Conservation (phyloP, 2,888 invertebrate genomes). For the Halictus ligatus region DNA sequence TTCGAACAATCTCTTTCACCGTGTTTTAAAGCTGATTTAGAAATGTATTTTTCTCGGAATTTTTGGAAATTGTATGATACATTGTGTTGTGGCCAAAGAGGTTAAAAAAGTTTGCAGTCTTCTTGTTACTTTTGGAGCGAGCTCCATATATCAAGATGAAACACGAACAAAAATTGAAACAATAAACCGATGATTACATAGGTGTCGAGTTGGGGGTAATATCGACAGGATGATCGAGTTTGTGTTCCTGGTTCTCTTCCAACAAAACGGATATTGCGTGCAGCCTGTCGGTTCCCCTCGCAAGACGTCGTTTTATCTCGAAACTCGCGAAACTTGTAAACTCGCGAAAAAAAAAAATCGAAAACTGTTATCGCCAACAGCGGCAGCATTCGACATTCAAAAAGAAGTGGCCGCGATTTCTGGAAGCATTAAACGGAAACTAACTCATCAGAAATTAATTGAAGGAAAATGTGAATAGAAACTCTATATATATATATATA, state of each 20-base stretch:
- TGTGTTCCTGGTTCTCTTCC: neutral
- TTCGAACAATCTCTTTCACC: neutral
- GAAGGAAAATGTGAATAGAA: neutral
- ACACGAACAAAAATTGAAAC: constrained; percentile 2
- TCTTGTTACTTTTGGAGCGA: neutral
- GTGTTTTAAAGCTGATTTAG: neutral
- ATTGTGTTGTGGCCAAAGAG: neutral
- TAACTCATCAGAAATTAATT: neutral
- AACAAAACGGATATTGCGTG: constrained; percentile 29
- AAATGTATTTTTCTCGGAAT: neutral
- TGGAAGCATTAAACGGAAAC: neutral
- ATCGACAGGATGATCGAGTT: constrained; percentile 22
- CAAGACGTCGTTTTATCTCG: constrained; percentile 18
- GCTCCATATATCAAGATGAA: neutral
- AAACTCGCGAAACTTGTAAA: constrained; percentile 19
- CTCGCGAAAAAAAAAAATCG: constrained; percentile 27
- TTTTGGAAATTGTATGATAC: neutral
- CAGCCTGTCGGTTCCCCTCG: constrained; percentile 9
- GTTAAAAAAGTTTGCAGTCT: neutral
- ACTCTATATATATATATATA: no score
- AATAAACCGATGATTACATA: constrained; percentile 12
- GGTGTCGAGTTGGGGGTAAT: neutral
- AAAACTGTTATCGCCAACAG: constrained; percentile 12
- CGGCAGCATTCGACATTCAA: neutral
- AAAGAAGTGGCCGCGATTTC: neutral